Conservation (phyloP, 2,113 vertebrate species). For the Ellobius talpinus region DNA sequence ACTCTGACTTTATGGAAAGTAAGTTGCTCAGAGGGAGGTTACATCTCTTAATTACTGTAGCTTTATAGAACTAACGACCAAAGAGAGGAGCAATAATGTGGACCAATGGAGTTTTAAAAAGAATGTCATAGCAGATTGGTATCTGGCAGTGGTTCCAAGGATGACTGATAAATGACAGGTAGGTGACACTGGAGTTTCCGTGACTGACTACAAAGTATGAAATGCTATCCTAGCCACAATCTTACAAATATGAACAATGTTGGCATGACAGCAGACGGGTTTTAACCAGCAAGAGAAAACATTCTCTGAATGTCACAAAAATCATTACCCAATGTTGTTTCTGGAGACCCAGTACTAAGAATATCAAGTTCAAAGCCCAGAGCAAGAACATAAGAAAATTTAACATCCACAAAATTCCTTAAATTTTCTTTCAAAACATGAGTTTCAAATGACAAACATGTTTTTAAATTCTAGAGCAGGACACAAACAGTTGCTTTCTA, state of each 20-base stretch:
- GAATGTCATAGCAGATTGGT: background rate
- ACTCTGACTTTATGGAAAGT: background rate
- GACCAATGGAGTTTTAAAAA: background rate
- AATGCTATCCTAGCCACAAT: background rate
- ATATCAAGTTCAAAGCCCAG: constrained; percentile 77
- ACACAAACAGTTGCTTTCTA: background rate
- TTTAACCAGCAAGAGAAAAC: constrained; percentile 13
- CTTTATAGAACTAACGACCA: background rate
- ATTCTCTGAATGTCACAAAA: constrained; percentile 46
- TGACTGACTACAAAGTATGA: background rate
- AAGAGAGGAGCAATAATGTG: background rate
- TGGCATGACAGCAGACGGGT: background rate
- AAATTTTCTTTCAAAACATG: constrained; percentile 50
- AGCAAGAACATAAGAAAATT: constrained; percentile 44
- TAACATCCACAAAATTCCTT: background rate
- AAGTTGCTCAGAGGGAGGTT: background rate
- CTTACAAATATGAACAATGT: background rate
- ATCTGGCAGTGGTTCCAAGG: background rate
- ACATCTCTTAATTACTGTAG: background rate
- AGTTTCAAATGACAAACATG: constrained; percentile 14
- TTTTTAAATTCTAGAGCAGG: background rate
- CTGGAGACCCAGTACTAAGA: constrained; percentile 74
- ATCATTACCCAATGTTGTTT: constrained; percentile 80
- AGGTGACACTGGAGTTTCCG: background rate
- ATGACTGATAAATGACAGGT: background rate